Conservation (phyloP, 2,888 invertebrate genomes). For the Hoplodrina ambigua region DNA sequence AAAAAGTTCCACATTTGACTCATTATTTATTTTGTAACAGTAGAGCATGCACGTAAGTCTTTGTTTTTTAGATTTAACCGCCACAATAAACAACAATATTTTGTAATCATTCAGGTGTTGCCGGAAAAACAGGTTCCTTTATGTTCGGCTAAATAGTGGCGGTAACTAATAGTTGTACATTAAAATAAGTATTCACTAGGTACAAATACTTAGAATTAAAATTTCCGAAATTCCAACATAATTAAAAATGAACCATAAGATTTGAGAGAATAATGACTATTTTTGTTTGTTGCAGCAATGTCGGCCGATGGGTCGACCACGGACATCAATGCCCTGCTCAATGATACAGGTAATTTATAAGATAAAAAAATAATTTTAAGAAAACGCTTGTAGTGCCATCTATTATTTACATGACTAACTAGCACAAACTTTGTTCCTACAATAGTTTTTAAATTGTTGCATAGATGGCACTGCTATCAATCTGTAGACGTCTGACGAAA, state of each 20-base stretch:
- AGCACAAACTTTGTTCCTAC: background rate
- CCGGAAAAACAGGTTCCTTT: background rate
- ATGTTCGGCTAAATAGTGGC: background rate
- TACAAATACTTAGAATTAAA: too few relatives aligned
- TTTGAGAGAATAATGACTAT: slow-evolving; percentile 13
- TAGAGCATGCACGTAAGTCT: too few relatives aligned
- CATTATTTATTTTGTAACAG: too few relatives aligned
- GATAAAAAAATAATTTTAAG: slow-evolving; percentile 34
- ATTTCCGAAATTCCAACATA: background rate
- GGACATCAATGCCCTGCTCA: slow-evolving; percentile 91
- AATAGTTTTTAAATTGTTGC: background rate
- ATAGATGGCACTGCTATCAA: slow-evolving; percentile 60
- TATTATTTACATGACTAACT: slow-evolving; percentile 15
- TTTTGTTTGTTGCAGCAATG: slow-evolving; percentile 90
- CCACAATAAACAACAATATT: background rate
- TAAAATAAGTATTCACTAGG: too few relatives aligned
- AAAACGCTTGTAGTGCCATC: slow-evolving; percentile 59
- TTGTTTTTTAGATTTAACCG: background rate
- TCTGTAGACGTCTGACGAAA: background rate
- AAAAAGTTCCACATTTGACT: too few relatives aligned
- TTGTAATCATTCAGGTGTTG: background rate
- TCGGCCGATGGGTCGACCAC: slow-evolving; percentile 92
- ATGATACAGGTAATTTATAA: slow-evolving; percentile 89
- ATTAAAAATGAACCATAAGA: background rate
- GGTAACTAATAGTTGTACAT: background rate